phyloP scores from a whole-genome alignment of 2,797 vertebrate genomes.

The Onychomys arenicola region DNA sequence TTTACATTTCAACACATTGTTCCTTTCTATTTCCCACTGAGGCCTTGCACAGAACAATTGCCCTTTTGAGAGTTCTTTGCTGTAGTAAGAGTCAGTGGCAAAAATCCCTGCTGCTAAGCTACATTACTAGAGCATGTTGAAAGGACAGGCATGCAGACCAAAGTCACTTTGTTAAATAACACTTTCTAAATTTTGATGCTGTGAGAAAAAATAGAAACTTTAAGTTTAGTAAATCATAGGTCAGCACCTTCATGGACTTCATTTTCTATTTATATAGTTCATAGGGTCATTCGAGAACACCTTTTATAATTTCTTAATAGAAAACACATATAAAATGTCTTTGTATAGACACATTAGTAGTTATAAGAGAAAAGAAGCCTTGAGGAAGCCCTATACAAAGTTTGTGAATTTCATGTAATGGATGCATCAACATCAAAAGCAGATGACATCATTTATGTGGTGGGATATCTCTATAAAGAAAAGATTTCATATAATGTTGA shows the following conservation, averaged over 20 bases:
- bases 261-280: slow-evolving; percentile 23
- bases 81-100: slow-evolving; percentile 14
- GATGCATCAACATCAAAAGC: neutral
- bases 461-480: neutral
- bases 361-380: neutral
- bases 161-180: slow-evolving; percentile 59
- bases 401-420: neutral
- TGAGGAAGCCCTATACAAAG: neutral
- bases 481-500: neutral
- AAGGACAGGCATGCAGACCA: slow-evolving; percentile 56
- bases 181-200: neutral
- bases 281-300: neutral
- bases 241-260: neutral
- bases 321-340: neutral
- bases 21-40: slow-evolving; percentile 62
- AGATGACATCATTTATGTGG: neutral
- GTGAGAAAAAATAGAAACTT: slow-evolving; percentile 6
- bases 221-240: slow-evolving; percentile 38
- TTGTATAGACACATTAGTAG: neutral
- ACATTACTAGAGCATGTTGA: slow-evolving; percentile 49
- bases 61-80: slow-evolving; percentile 56
- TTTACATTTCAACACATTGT: slow-evolving; percentile 78
- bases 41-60: slow-evolving; percentile 66
- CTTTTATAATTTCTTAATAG: neutral
- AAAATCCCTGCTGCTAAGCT: slow-evolving; percentile 18